phyloP scores from a whole-genome alignment of 2,888 invertebrate genomes.

The Dicranocentrus wangi region DNA sequence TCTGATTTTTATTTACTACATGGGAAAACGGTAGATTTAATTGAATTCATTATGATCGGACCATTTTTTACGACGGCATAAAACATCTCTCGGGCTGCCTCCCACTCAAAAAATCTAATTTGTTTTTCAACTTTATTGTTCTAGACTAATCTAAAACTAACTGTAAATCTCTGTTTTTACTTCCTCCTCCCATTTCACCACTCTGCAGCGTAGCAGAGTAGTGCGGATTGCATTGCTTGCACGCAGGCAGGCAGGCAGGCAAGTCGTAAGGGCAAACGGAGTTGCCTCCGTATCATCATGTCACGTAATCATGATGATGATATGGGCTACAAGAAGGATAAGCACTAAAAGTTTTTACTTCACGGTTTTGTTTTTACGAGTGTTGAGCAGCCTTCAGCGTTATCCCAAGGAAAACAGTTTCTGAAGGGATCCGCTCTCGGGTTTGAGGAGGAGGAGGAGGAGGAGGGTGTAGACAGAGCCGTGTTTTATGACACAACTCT shows the following conservation, averaged over 20 bases:
- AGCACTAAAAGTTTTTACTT: conserved; percentile 31
- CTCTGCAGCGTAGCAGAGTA: no score
- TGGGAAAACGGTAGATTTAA: conserved; percentile 56
- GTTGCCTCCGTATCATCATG: conserved; percentile 3
- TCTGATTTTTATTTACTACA: no score
- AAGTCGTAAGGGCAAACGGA: no score
- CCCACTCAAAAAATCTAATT: conserved; percentile 53
- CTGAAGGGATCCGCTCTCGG: background rate
- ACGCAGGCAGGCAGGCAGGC: no score
- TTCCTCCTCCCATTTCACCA: conserved; percentile 8
- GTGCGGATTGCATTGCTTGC: no score
- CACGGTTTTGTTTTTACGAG: conserved; percentile 29
- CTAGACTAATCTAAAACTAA: conserved; percentile 47
- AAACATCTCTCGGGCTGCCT: conserved; percentile 33
- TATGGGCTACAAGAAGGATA: no score
- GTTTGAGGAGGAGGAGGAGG: background rate
- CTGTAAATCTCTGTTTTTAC: conserved; percentile 47
- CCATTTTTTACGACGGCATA: conserved; percentile 41
- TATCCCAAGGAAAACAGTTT: background rate
- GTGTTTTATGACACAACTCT: conserved; percentile 51
- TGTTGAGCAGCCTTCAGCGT: no score
- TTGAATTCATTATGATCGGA: conserved; percentile 53
- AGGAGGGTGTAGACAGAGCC: background rate
- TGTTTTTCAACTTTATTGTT: conserved; percentile 51
- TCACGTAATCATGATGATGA: no score